Conservation (phyloP, 2,113 vertebrate species). For the Psammodynastes pulverulentus region DNA sequence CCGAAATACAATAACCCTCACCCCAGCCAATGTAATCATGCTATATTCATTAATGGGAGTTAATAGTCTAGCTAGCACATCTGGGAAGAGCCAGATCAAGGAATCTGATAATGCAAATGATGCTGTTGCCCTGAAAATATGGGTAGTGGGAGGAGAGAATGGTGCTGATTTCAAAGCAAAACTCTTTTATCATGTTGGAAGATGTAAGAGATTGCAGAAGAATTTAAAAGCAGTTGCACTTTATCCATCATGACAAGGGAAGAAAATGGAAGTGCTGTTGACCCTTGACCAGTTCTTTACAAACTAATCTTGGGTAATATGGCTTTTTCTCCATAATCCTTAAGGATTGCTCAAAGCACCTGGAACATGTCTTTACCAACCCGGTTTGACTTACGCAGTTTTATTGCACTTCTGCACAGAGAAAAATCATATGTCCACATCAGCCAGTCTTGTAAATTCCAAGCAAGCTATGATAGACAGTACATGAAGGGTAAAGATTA, state of each 20-base stretch:
- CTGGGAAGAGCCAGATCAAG: background rate
- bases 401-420: conserved; percentile 10
- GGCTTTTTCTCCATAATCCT: background rate
- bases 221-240: background rate
- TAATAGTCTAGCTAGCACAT: background rate
- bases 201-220: background rate
- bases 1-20: background rate
- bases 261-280: background rate
- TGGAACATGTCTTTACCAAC: background rate
- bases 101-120: background rate
- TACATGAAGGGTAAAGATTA: background rate
- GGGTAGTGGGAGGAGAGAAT: background rate
- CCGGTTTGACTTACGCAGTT: background rate
- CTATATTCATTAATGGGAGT: background rate
- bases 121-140: background rate
- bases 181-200: background rate
- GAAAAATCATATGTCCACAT: background rate
- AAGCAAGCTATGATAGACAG: background rate
- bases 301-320: background rate
- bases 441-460: conserved; percentile 5
- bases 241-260: background rate
- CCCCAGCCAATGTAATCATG: background rate
- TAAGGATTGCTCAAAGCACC: background rate
- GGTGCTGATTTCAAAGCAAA: background rate
- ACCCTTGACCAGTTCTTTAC: background rate